phyloP scores from a whole-genome alignment of 2,797 vertebrate genomes.

The Periophthalmus magnuspinnatus region DNA sequence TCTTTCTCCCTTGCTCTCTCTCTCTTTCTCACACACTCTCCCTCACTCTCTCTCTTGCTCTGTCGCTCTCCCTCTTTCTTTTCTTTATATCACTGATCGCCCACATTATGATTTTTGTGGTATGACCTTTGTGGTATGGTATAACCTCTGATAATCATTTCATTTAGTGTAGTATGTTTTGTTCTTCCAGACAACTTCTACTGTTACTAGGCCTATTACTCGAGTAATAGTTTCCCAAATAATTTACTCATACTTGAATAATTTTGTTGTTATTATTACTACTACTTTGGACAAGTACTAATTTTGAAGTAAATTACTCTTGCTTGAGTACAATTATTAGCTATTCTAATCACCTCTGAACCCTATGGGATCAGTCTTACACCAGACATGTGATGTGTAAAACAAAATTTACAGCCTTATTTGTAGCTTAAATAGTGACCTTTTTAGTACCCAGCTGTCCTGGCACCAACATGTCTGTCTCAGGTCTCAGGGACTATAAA shows the following conservation, averaged over 20 bases:
- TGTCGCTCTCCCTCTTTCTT: no score
- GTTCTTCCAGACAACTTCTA: no score
- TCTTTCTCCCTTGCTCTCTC: no score
- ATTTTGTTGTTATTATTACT: background rate
- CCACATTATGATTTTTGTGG: no score
- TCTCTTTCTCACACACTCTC: no score
- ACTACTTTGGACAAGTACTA: background rate
- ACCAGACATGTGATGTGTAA: background rate
- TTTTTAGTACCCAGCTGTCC: conserved; percentile 4
- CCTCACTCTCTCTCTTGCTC: no score
- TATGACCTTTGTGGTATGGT: no score
- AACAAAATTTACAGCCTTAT: conserved; percentile 7
- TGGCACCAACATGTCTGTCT: conserved; percentile 5
- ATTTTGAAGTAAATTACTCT: background rate
- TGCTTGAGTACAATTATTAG: background rate
- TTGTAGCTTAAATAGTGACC: conserved; percentile 3
- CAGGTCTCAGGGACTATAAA: conserved; percentile 1
- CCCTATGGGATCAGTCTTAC: background rate
- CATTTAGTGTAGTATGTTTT: no score
- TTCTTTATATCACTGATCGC: no score
- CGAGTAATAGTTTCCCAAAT: background rate
- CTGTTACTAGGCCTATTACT: background rate
- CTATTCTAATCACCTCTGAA: background rate
- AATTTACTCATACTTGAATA: background rate
- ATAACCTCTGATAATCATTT: no score